A percentile compares a stretch with the other conserved stretches of the same genome.
These are phyloP conservation scores for Potamilus streckersoni DNA, from an alignment of 1,140 invertebrate genomes.

Conservation along the genomic window DNA sequence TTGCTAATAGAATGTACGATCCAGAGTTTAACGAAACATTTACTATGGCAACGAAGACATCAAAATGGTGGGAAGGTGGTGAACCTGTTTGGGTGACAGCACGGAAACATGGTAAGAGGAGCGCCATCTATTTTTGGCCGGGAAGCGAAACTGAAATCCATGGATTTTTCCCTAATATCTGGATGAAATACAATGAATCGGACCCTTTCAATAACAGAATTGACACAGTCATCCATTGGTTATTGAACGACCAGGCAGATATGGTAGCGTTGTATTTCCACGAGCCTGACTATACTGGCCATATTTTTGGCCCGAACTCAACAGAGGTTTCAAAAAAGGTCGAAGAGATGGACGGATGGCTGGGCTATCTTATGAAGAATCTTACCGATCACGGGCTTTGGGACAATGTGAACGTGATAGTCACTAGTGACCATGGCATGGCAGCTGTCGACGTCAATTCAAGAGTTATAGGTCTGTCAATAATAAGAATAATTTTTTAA, in stretches of 20 bases:
- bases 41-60: conserved; percentile 57
- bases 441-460: conserved; percentile 68
- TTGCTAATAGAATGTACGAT: conserved; percentile 76
- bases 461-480: conserved; percentile 31
- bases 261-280: conserved; percentile 79
- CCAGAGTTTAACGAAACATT: conserved; percentile 67
- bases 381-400: conserved; percentile 62
- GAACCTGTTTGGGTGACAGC: conserved; percentile 38
- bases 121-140: conserved; percentile 50
- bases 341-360: conserved; percentile 40
- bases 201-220: conserved; percentile 72
- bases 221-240: conserved; percentile 76
- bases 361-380: conserved; percentile 56
- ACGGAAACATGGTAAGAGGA: conserved; percentile 34
- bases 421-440: conserved; percentile 85
- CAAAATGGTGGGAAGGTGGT: conserved; percentile 56
- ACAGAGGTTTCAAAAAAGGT: conserved; percentile 46
- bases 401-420: conserved; percentile 76
- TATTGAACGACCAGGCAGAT: conserved; percentile 67
- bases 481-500: too few relatives aligned
- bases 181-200: conserved; percentile 62
- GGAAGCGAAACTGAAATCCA: conserved; percentile 48
- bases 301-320: conserved; percentile 60
- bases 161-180: conserved; percentile 39
- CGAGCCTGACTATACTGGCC: conserved; percentile 76